Evolutionary conservation across 1,140 invertebrate genomes (phyloP).

Genomic region (Tetramorium alpestre): DNA sequence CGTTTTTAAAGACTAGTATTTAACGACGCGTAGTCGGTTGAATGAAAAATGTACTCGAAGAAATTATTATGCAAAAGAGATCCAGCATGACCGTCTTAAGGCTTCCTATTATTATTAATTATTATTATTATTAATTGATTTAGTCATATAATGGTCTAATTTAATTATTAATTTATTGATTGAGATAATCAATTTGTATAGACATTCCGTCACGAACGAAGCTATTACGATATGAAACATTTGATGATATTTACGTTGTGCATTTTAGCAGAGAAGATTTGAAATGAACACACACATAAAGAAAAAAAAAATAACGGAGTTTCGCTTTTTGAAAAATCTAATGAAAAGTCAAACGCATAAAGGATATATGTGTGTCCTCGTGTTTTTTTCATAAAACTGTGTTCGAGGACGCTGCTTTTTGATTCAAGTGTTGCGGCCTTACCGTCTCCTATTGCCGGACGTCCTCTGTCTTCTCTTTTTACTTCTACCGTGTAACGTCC

Average conservation of each 20-base stretch:
- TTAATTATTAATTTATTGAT: not conserved
- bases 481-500: slow-evolving; percentile 34
- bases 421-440: slow-evolving; percentile 20
- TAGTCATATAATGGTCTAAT: too few relatives aligned
- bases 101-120: too few relatives aligned
- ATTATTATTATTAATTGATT: too few relatives aligned
- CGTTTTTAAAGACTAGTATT: too few relatives aligned
- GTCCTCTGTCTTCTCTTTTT: slow-evolving; percentile 51
- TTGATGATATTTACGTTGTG: not conserved
- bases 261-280: not conserved
- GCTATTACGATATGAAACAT: not conserved
- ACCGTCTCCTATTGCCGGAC: slow-evolving; percentile 11
- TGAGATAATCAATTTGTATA: not conserved
- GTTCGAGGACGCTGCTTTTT: slow-evolving; percentile 20
- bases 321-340: not conserved
- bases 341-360: slow-evolving; percentile 19
- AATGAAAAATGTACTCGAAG: too few relatives aligned
- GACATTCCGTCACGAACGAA: not conserved
- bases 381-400: slow-evolving; percentile 28
- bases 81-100: too few relatives aligned
- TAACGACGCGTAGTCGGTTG: too few relatives aligned
- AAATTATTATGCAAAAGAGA: too few relatives aligned
- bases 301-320: not conserved
- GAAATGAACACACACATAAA: slow-evolving; percentile 27
- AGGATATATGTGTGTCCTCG: not conserved